Conservation (phyloP, 2,888 invertebrate genomes). For the Alloscopus bannaensis region DNA sequence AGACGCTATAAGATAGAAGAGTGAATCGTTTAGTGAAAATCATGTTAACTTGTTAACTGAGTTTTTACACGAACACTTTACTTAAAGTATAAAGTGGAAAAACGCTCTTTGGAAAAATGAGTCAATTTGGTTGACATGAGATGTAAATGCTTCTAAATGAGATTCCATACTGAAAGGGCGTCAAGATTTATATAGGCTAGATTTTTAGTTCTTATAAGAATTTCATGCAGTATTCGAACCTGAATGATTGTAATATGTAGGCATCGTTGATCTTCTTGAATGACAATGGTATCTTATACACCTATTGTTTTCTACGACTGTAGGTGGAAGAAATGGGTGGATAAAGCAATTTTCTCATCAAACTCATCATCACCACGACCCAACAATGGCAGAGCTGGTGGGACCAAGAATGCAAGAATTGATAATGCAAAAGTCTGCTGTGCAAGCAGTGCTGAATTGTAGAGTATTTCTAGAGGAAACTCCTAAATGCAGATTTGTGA, state of each 20-base stretch:
- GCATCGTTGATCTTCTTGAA: no score
- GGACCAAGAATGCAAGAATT: slow-evolving; percentile 56
- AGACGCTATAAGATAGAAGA: no score
- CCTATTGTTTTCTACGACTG: slow-evolving; percentile 6
- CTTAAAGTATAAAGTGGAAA: no score
- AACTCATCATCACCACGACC: background rate
- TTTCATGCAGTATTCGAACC: background rate
- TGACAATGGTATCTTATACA: background rate
- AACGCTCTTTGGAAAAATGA: no score
- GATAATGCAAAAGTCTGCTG: no score
- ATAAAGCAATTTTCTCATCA: slow-evolving; percentile 3
- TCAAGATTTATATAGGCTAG: background rate
- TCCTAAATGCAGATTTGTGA: slow-evolving; percentile 5
- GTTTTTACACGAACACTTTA: no score
- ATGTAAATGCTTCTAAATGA: no score
- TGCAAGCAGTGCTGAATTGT: no score
- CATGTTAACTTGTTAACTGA: no score
- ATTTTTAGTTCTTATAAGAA: background rate
- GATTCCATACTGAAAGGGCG: no score
- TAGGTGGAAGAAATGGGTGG: slow-evolving; percentile 52
- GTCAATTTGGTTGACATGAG: no score
- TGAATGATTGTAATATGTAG: background rate
- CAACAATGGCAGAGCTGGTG: slow-evolving; percentile 6
- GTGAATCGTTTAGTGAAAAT: no score
- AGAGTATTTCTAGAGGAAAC: slow-evolving; percentile 4